Conservation (phyloP, 2,797 vertebrate species). For the Linurgus olivaceus region DNA sequence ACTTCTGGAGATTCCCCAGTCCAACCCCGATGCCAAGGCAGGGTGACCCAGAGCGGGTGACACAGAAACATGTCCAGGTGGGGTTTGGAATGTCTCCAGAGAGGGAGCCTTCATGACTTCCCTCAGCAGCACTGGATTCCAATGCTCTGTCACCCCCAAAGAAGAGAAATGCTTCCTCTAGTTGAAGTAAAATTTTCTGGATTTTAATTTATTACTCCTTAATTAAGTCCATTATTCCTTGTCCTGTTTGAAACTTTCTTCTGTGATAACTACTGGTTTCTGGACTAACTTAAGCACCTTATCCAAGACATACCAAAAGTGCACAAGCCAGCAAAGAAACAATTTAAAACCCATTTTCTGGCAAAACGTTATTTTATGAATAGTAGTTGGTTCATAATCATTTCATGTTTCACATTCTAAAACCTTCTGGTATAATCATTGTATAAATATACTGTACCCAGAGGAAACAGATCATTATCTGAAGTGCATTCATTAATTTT, state of each 20-base stretch:
- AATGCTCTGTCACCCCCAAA: neutral
- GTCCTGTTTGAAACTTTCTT: neutral
- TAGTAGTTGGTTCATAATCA: slow-evolving; percentile 56
- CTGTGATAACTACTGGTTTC: neutral
- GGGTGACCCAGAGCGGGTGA: neutral
- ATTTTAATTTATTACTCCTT: neutral
- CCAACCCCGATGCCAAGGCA: rapidly evolving
- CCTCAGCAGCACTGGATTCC: neutral
- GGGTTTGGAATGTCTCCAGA: neutral
- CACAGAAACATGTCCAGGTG: neutral
- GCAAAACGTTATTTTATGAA: slow-evolving; percentile 49
- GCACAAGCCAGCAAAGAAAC: slow-evolving; percentile 5
- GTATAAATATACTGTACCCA: slow-evolving; percentile 69
- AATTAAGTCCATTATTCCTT: neutral
- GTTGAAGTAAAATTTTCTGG: neutral
- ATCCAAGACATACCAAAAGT: neutral
- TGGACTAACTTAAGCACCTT: neutral
- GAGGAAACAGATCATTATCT: slow-evolving; percentile 76
- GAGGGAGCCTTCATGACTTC: too few relatives aligned
- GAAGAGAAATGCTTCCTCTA: neutral
- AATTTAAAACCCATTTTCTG: slow-evolving; percentile 19
- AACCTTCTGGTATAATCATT: slow-evolving; percentile 62
- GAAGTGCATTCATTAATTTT: slow-evolving; percentile 76
- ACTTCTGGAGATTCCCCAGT: neutral
- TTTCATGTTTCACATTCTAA: slow-evolving; percentile 67